phyloP scores from a whole-genome alignment of 1,140 invertebrate genomes.

The Bactericera cockerelli region DNA sequence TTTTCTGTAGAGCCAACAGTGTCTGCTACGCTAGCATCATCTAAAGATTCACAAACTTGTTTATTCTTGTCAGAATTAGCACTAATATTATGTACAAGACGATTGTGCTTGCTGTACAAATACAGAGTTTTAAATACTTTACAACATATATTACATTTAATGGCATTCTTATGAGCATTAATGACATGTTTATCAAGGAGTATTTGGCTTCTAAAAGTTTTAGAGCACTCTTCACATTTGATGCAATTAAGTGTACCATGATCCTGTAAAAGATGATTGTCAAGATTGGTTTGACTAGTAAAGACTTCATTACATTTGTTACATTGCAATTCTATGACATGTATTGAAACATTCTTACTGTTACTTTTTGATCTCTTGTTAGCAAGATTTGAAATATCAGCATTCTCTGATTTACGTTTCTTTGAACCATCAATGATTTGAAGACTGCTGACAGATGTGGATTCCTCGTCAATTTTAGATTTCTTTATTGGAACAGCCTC shows the following conservation, averaged over 20 bases:
- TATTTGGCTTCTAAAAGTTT: background rate
- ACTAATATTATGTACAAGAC: background rate
- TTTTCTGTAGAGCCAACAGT: no score
- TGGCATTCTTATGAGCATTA: background rate
- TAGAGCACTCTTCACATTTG: slow-evolving; percentile 2
- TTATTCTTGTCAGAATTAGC: no score
- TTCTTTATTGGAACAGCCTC: background rate
- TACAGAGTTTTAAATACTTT: slow-evolving; percentile 5
- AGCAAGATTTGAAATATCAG: no score
- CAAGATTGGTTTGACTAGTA: background rate
- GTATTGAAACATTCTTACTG: no score
- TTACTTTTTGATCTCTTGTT: no score
- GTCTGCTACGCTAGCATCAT: no score
- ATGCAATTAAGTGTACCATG: background rate
- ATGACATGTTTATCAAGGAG: slow-evolving; percentile 3
- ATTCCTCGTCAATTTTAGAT: background rate
- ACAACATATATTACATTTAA: slow-evolving; percentile 2
- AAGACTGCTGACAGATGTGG: no score
- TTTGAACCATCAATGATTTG: no score
- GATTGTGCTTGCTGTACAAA: slow-evolving; percentile 4
- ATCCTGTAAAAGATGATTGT: background rate
- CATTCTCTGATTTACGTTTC: no score
- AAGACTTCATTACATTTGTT: background rate
- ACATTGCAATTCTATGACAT: background rate
- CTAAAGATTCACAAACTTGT: no score